Evolutionary conservation across 2,888 invertebrate species (phyloP).

Genomic region (Dasypolia templi): DNA sequence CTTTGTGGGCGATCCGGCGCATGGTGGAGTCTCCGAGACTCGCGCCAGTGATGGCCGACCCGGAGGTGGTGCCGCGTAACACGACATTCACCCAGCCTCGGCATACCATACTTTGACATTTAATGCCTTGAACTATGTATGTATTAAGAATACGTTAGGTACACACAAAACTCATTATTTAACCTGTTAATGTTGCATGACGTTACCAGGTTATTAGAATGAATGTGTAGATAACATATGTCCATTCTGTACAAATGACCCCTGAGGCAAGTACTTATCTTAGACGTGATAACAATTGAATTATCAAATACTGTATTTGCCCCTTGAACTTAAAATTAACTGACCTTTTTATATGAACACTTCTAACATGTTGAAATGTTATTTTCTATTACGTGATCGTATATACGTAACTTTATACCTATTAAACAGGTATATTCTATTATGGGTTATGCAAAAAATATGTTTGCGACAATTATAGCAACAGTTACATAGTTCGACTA

Average conservation of each 20-base stretch:
- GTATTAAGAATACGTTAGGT: constrained; percentile 50
- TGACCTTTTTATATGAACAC: constrained; percentile 67
- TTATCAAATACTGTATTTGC: constrained; percentile 39
- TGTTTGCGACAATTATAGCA: constrained; percentile 57
- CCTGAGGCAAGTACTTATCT: neutral
- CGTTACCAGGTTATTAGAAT: constrained; percentile 8
- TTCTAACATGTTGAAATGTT: constrained; percentile 64
- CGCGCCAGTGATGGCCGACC: constrained; percentile 43
- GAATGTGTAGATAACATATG: constrained; percentile 8
- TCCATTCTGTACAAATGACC: neutral
- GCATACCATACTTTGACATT: constrained; percentile 77
- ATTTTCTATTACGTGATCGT: constrained; percentile 67
- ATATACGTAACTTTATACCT: constrained; percentile 61
- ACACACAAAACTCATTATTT: constrained; percentile 46
- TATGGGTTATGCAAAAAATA: constrained; percentile 65
- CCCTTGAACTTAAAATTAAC: constrained; percentile 72
- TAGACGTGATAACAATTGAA: constrained; percentile 16
- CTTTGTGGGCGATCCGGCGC: constrained; percentile 71
- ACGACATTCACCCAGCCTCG: constrained; percentile 77
- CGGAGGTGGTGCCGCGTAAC: constrained; percentile 63
- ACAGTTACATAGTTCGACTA: constrained; percentile 30
- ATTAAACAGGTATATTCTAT: constrained; percentile 56
- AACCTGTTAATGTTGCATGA: constrained; percentile 41
- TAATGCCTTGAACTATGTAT: constrained; percentile 73
- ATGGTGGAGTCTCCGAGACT: constrained; percentile 51